Conservation (phyloP, 2,888 invertebrate species). For the Linyphia triangularis region DNA sequence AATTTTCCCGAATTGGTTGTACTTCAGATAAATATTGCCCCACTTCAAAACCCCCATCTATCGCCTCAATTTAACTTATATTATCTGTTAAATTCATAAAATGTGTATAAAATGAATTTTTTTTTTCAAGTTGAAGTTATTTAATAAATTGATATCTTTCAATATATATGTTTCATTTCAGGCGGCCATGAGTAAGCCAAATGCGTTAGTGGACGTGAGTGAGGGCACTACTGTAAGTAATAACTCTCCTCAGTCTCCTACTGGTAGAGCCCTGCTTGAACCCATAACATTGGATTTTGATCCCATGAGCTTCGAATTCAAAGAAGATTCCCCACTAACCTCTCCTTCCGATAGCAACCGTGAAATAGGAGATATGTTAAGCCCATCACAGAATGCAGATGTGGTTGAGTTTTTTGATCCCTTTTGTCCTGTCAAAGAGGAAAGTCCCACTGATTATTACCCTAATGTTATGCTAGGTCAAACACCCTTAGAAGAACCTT, state of each 20-base stretch:
- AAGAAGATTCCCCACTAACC: conserved; percentile 74
- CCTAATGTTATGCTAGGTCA: conserved; percentile 73
- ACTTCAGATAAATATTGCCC: too few species aligned
- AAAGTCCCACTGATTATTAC: conserved; percentile 74
- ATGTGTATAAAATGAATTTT: too few species aligned
- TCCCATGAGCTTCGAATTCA: conserved; percentile 75
- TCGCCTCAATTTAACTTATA: too few species aligned
- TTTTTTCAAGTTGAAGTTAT: too few species aligned
- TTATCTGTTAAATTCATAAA: too few species aligned
- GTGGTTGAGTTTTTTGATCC: conserved; percentile 74
- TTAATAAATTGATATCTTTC: too few species aligned
- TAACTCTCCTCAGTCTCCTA: conserved; percentile 73
- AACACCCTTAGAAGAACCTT: conserved; percentile 40
- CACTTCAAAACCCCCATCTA: too few species aligned
- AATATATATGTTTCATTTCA: conserved; percentile 40
- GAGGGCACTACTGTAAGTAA: conserved; percentile 73
- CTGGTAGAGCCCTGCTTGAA: conserved; percentile 70
- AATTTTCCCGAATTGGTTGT: too few species aligned
- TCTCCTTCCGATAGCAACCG: conserved; percentile 73
- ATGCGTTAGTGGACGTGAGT: conserved; percentile 58
- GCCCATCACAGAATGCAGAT: conserved; percentile 69
- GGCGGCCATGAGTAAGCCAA: conserved; percentile 68
- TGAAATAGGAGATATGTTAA: conserved; percentile 66
- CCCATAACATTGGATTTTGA: conserved; percentile 75
- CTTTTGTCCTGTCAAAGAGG: conserved; percentile 74